Percentiles rank a stretch among this genome's conserved stretches.
Conservation (phyloP, 2,888 invertebrate species). For the Cynaeus angustus region DNA sequence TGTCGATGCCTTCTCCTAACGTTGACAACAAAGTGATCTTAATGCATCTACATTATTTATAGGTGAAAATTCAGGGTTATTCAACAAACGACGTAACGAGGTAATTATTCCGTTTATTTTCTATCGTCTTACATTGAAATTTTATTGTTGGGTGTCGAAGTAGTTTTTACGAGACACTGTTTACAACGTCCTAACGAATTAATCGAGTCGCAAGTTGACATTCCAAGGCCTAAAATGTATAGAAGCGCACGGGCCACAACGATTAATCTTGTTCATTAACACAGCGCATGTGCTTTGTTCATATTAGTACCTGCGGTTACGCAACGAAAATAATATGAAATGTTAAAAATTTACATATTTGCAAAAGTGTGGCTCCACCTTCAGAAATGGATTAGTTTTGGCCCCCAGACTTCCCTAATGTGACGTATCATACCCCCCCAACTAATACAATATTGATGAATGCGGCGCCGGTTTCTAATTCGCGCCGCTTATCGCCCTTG, state of each 20-base stretch:
- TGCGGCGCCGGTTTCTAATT: conserved; percentile 40
- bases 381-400: conserved; percentile 39
- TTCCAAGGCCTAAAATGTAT: conserved; percentile 31
- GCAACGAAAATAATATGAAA: conserved; percentile 3
- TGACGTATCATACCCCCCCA: conserved; percentile 20
- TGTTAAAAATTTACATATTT: not conserved
- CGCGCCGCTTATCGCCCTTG: conserved; percentile 31
- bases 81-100: not conserved
- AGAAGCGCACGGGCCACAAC: conserved; percentile 21
- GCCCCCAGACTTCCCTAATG: conserved; percentile 32
- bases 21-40: conserved; percentile 12
- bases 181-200: conserved; percentile 38
- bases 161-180: conserved; percentile 35
- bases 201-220: conserved; percentile 38
- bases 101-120: conserved; percentile 16
- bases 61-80: conserved; percentile 25
- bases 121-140: conserved; percentile 12
- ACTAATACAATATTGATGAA: conserved; percentile 46
- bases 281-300: conserved; percentile 16
- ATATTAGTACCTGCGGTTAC: conserved; percentile 18
- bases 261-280: conserved; percentile 36
- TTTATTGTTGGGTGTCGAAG: conserved; percentile 31
- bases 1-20: not conserved
- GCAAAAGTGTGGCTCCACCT: conserved; percentile 5
- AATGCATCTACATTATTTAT: conserved; percentile 15